Evolutionary conservation across 1,140 invertebrate species (phyloP).

Genomic region (Popillia japonica): DNA sequence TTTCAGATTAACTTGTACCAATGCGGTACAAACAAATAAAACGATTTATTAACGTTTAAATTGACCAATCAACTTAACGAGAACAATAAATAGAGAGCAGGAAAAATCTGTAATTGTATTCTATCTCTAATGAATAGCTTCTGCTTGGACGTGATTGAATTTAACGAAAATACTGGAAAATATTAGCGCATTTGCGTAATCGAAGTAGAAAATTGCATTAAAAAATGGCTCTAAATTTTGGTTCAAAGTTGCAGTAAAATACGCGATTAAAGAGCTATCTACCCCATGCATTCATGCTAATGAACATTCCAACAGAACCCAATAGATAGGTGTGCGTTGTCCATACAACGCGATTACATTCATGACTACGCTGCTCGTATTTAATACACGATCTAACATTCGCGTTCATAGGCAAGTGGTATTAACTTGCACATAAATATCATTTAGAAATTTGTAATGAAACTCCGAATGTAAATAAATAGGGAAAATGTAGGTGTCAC

Average conservation of each 20-base stretch:
- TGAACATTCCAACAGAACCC: neutral
- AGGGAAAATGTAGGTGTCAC: no score
- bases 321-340: neutral
- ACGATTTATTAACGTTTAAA: no score
- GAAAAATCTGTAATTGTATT: neutral
- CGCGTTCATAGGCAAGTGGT: no score
- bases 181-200: neutral
- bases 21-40: no score
- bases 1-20: no score
- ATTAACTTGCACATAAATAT: no score
- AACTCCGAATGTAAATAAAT: no score
- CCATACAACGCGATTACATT: no score
- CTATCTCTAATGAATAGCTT: neutral
- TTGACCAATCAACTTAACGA: no score
- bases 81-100: neutral
- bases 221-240: neutral
- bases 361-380: no score
- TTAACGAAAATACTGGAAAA: neutral
- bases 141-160: neutral
- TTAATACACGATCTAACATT: no score
- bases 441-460: no score
- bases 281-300: neutral
- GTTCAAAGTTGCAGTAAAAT: neutral
- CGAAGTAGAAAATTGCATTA: neutral
- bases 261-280: neutral